A percentile compares a stretch with the other conserved stretches of the same genome.
These are phyloP conservation scores for Eudasyphora cyanicolor DNA, from an alignment of 2,888 invertebrate species.

Conservation along the genomic window DNA sequence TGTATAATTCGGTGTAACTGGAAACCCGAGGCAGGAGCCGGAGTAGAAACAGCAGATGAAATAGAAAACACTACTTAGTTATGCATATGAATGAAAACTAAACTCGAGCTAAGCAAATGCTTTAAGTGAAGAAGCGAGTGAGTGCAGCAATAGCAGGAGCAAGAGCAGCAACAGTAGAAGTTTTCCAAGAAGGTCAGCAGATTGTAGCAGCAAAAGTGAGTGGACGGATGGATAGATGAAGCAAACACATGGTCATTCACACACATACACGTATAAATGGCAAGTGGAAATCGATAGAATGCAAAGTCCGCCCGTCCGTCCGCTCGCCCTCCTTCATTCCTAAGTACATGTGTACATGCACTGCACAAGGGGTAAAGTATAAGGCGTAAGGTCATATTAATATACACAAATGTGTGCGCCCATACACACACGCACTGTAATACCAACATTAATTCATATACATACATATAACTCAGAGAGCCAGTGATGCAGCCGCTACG, in stretches of 20 bases:
- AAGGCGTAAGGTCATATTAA: not conserved
- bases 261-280: slow-evolving; percentile 22
- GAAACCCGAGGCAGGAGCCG: not conserved
- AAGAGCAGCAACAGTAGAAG: too few species aligned
- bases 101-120: not conserved
- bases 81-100: slow-evolving; percentile 11
- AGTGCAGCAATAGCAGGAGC: too few species aligned
- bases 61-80: not conserved
- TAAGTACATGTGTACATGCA: too few species aligned
- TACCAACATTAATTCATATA: too few species aligned
- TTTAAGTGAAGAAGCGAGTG: not conserved
- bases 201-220: too few species aligned
- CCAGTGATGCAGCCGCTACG: too few species aligned
- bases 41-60: not conserved
- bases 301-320: slow-evolving; percentile 33
- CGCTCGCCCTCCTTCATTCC: too few species aligned
- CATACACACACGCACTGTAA: not conserved
- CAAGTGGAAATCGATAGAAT: slow-evolving; percentile 56
- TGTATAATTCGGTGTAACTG: not conserved
- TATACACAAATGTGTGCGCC: not conserved
- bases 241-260: not conserved
- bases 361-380: not conserved
- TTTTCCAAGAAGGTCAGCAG: too few species aligned
- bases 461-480: not conserved
- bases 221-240: not conserved